phyloP scores from a whole-genome alignment of 2,113 vertebrate genomes.

The Ameiurus melas region DNA sequence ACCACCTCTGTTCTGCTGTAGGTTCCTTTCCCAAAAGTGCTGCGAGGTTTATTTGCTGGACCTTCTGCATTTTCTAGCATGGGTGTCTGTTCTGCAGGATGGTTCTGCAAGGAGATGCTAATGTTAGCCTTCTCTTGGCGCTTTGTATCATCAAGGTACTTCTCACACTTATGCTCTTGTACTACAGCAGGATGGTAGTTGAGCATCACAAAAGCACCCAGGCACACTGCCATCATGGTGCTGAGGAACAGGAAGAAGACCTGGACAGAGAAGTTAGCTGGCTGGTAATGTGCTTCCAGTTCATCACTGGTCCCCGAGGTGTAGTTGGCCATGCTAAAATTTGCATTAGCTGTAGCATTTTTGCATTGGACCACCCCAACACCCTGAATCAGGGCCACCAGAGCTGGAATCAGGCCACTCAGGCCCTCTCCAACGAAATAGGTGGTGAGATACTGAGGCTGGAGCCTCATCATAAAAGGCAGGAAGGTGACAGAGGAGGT shows the following conservation, averaged over 20 bases:
- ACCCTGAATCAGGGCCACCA: conserved; percentile 79
- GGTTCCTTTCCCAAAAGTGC: conserved; percentile 64
- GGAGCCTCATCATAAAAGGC: conserved; percentile 81
- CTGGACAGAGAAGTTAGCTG: conserved; percentile 74
- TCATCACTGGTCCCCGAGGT: conserved; percentile 15
- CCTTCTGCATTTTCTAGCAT: conserved; percentile 64
- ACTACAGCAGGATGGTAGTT: conserved; percentile 73
- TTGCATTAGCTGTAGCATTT: conserved; percentile 61
- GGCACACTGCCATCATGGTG: conserved; percentile 74
- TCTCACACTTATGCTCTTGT: conserved; percentile 61
- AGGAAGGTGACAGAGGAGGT: conserved; percentile 85
- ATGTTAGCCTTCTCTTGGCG: conserved; percentile 60
- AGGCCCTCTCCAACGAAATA: conserved; percentile 82
- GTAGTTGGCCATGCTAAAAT: conserved; percentile 51
- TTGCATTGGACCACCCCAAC: conserved; percentile 73
- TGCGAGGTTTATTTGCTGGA: conserved; percentile 44
- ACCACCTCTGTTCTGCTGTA: conserved; percentile 64
- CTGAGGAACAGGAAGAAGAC: conserved; percentile 80
- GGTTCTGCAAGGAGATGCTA: conserved; percentile 57
- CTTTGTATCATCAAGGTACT: conserved; percentile 56
- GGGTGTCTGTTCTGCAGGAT: conserved; percentile 69
- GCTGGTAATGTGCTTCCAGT: conserved; percentile 69
- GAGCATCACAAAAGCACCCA: conserved; percentile 75
- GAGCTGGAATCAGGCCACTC: conserved; percentile 78
- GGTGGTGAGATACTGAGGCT: conserved; percentile 74